phyloP scores from a whole-genome alignment of 1,140 invertebrate genomes.

The Drosophila guanche region DNA sequence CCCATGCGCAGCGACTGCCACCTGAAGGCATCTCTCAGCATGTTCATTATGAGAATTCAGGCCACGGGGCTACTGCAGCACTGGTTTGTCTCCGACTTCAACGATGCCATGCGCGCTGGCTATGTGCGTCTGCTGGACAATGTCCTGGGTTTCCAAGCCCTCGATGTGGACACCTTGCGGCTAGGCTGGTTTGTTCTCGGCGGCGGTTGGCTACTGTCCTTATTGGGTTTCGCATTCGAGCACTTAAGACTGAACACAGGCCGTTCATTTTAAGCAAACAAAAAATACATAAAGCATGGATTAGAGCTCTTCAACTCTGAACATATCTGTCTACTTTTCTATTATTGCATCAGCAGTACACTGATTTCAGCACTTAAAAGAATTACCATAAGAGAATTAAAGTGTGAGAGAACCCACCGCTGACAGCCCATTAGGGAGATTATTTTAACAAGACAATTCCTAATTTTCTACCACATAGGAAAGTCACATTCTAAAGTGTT shows the following conservation, averaged over 20 bases:
- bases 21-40: constrained; percentile 49
- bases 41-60: constrained; percentile 69
- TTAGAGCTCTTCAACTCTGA: too few species aligned
- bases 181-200: constrained; percentile 54
- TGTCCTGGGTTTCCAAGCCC: constrained; percentile 51
- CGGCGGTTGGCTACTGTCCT: constrained; percentile 19
- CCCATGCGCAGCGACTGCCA: constrained; percentile 71
- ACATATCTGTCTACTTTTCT: too few species aligned
- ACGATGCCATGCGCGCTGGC: constrained; percentile 64
- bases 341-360: too few species aligned
- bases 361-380: too few species aligned
- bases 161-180: constrained; percentile 55
- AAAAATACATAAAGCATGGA: too few species aligned
- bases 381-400: too few species aligned
- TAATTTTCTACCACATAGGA: background rate
- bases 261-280: too few species aligned
- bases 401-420: too few species aligned
- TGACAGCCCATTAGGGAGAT: background rate
- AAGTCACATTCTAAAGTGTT: constrained; percentile 7
- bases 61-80: constrained; percentile 54
- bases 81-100: constrained; percentile 69
- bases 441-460: background rate
- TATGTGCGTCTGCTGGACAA: constrained; percentile 69
- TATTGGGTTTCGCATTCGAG: constrained; percentile 9
- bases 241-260: background rate